phyloP scores from a whole-genome alignment of 2,797 vertebrate genomes.

The Heterohyrax brucei region DNA sequence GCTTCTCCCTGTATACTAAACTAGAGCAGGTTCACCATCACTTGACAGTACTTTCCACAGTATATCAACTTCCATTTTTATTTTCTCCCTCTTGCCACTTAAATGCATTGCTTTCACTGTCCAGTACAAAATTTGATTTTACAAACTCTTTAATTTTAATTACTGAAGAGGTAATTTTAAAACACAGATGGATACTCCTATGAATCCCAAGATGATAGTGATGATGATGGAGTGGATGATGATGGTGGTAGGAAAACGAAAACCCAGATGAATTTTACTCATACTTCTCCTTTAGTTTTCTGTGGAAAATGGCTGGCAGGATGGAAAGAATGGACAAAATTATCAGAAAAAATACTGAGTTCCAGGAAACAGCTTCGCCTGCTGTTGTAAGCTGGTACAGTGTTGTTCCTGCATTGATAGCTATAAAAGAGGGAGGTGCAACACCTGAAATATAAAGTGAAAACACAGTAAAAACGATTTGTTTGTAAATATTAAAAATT shows the following conservation, averaged over 20 bases:
- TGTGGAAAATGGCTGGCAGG: constrained; percentile 97
- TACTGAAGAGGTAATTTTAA: constrained; percentile 87
- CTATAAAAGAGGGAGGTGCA: constrained; percentile 98
- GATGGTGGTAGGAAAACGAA: constrained; percentile 77
- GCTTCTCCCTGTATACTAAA: constrained; percentile 2
- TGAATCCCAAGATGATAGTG: constrained; percentile 90
- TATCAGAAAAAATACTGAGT: constrained; percentile 97
- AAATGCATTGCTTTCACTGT: constrained; percentile 68
- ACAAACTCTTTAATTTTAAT: constrained; percentile 81
- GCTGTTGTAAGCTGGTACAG: constrained; percentile 99
- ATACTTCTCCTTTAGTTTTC: constrained; percentile 97
- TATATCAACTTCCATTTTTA: constrained; percentile 47
- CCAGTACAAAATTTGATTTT: constrained; percentile 81
- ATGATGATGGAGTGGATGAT: constrained; percentile 47
- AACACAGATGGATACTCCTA: constrained; percentile 88
- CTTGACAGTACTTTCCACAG: constrained; percentile 71
- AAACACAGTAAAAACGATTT: constrained; percentile 26
- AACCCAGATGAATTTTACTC: constrained; percentile 91
- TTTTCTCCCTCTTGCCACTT: constrained; percentile 50
- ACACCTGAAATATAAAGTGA: constrained; percentile 92
- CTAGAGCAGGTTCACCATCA: not conserved
- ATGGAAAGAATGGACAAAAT: constrained; percentile 97
- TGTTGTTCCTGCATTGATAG: constrained; percentile 99
- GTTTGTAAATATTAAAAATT: constrained; percentile 16
- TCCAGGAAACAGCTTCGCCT: constrained; percentile 99